Evolutionary conservation across 2,113 vertebrate genomes (phyloP), one percentile per base, ranked within the genome.

Genomic region (Ictalurus punctatus): DNA sequence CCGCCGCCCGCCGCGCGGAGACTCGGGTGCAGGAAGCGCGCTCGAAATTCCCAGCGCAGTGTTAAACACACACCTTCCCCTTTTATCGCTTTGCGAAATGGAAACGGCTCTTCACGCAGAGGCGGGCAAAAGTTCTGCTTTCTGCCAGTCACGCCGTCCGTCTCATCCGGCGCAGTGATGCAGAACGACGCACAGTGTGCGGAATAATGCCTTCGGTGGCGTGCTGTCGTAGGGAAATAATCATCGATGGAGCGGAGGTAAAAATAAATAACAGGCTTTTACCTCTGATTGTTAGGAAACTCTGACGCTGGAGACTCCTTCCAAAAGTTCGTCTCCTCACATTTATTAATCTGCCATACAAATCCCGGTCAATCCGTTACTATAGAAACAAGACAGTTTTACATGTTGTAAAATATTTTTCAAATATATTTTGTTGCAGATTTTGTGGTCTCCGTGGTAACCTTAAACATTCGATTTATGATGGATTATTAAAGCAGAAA

Each of bases 1-100:
- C 88, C 87, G 71, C 80, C 13, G 34, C 40, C 44, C 78, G 85
- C 89, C 87, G 81, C 56, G 69, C 76, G 74, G 87, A 83, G 78
- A 21, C 19, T 67, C 44, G 78, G 58, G 84, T 86, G 76, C 61
- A 86, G 90, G 90, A 86, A 89, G 40, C 14, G 21, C 7, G 76
- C 67, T 34, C 37, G 69, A 48, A 48, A 23, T 89, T 86, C 34
- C 86, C 67, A 30, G 88, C 5, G 13, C 27, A 2, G 54, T 14
- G 59, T 86, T 80, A 81, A 85, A 81, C 14, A 73, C 34, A 65
- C 73, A 73, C n/a, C 27, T 63, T 80, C 78, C 59, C 23, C 74
- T 78, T 76, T 48, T 63, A 86, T 86, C 61, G 14, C 73, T 30
- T 79, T 67, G 27, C 37, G 59, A 65, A 87, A 37, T 78, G 59